Evolutionary conservation across 2,797 vertebrate genomes (phyloP).

Genomic region (Hypotaenidia philippensis): DNA sequence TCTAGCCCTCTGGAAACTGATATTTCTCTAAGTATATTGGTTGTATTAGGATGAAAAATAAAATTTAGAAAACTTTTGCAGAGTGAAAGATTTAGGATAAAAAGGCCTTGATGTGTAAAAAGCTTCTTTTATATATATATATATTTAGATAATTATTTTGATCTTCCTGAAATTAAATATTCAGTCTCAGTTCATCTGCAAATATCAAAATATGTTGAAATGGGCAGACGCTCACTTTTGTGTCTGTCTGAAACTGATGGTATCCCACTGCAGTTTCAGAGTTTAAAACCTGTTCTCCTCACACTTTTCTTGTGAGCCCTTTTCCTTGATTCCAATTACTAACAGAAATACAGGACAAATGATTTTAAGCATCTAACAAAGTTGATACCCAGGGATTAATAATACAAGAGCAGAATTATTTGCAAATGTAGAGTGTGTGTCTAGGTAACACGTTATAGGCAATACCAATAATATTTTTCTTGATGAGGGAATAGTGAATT

Average conservation of each 20-base stretch:
- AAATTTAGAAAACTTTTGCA: background rate
- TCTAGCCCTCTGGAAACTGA: background rate
- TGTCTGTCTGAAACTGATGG: background rate
- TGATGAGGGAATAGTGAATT: background rate
- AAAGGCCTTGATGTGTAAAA: background rate
- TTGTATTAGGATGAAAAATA: background rate
- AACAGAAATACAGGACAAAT: background rate
- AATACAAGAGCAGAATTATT: background rate
- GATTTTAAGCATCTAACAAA: background rate
- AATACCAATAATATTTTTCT: background rate
- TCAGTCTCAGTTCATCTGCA: background rate
- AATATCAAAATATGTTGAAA: background rate
- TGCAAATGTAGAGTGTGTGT: background rate
- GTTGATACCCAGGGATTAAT: background rate
- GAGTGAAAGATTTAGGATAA: background rate
- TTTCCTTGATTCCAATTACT: background rate
- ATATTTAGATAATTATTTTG: background rate
- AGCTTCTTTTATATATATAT: fast-evolving
- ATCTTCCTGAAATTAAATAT: background rate
- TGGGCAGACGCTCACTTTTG: background rate
- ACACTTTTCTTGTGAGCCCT: background rate
- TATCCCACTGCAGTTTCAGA: background rate
- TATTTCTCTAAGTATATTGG: background rate
- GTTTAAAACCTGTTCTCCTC: background rate
- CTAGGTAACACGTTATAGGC: background rate